Evolutionary conservation across 1,140 invertebrate genomes (phyloP).

Genomic region (Protaetia brevitarsis): DNA sequence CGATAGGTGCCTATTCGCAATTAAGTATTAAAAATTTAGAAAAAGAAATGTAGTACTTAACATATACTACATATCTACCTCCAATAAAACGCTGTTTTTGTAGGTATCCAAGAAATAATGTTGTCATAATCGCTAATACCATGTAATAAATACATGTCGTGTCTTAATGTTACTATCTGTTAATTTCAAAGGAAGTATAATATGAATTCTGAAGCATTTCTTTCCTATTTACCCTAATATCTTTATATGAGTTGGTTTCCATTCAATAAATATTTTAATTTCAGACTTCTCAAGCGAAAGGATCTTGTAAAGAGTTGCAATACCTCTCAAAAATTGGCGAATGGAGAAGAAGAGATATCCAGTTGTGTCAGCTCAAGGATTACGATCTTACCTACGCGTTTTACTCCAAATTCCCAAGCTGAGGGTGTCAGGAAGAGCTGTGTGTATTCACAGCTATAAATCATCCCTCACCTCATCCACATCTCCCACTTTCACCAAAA

Average conservation of each 20-base stretch:
- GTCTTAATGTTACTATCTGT: too few relatives aligned
- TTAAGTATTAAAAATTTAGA: too few relatives aligned
- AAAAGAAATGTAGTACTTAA: too few relatives aligned
- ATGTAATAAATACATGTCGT: too few relatives aligned
- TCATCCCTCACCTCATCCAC: constrained; percentile 37
- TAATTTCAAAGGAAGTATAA: too few relatives aligned
- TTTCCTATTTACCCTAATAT: too few relatives aligned
- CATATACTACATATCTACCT: too few relatives aligned
- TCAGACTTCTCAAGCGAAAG: constrained; percentile 71
- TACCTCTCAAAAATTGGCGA: constrained; percentile 60
- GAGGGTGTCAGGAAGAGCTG: constrained; percentile 65
- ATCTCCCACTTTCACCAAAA: background rate
- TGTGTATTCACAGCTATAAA: constrained; percentile 48
- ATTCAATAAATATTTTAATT: constrained; percentile 31
- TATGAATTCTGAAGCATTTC: too few relatives aligned
- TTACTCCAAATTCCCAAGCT: constrained; percentile 84
- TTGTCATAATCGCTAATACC: too few relatives aligned
- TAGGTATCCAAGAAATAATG: too few relatives aligned
- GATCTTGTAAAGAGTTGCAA: constrained; percentile 67
- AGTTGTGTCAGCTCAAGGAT: constrained; percentile 86
- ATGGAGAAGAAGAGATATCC: constrained; percentile 71
- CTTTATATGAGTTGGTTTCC: background rate
- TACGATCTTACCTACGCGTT: constrained; percentile 92
- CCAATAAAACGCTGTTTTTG: too few relatives aligned
- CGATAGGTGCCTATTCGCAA: too few relatives aligned